Percentiles rank a stretch among this genome's conserved stretches.
These are phyloP conservation scores for Momotus momota DNA, from an alignment of 2,797 vertebrate genomes.

Conservation along the genomic window DNA sequence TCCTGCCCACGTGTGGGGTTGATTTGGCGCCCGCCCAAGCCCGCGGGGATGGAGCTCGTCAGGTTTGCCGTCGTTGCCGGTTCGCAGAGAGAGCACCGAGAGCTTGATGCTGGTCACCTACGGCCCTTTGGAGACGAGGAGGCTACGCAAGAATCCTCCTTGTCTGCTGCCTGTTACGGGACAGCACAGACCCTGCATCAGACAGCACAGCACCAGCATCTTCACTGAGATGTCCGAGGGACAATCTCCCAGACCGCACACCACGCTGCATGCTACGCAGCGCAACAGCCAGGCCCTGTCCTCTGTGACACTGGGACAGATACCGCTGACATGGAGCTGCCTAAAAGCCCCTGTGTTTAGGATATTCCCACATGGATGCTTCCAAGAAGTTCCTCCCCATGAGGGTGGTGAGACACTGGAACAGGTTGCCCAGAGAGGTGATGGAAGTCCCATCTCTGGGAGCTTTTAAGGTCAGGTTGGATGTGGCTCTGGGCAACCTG, in stretches of 20 bases:
- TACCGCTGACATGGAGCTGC: background rate
- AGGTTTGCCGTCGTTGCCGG: background rate
- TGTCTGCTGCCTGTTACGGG: rapidly evolving
- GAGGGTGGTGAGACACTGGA: no score
- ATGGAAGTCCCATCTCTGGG: no score
- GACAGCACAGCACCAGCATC: background rate
- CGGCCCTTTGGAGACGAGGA: rapidly evolving
- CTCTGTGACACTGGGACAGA: background rate
- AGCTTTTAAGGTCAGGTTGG: no score
- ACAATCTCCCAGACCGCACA: background rate
- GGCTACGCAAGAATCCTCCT: background rate
- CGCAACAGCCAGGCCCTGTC: background rate
- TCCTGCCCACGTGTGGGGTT: rapidly evolving
- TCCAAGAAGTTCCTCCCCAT: background rate
- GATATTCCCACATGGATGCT: rapidly evolving
- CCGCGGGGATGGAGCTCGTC: rapidly evolving
- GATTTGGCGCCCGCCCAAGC: rapidly evolving
- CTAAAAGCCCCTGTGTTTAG: background rate
- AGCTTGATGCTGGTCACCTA: background rate
- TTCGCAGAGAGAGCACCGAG: rapidly evolving
- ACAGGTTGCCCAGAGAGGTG: no score
- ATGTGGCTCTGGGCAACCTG: no score
- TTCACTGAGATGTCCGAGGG: background rate
- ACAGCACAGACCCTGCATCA: background rate
- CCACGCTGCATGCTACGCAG: background rate